Evolutionary conservation across 2,797 vertebrate genomes (phyloP).

Genomic region (Oceanodroma leucorhoa): DNA sequence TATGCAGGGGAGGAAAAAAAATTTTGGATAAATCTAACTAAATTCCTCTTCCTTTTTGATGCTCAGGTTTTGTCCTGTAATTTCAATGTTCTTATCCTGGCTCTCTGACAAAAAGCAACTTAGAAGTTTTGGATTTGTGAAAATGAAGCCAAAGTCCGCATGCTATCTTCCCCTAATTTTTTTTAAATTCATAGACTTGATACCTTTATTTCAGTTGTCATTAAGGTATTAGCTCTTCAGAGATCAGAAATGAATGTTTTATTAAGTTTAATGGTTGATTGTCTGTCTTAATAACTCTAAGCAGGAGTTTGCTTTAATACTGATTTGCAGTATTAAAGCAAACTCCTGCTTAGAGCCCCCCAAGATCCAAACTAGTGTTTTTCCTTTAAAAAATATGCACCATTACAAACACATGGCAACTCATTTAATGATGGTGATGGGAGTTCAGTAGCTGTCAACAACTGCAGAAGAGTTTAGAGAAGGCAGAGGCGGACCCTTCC

Average conservation of each 20-base stretch:
- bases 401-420: not conserved
- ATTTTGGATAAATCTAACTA: not conserved
- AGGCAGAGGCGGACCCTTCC: not conserved
- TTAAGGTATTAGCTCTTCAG: not conserved
- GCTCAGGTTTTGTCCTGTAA: not conserved
- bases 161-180: not conserved
- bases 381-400: not conserved
- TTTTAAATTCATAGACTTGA: not conserved
- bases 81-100: not conserved
- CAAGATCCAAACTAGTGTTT: not conserved
- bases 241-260: not conserved
- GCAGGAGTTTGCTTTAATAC: no score
- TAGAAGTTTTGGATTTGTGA: not conserved
- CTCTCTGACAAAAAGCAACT: not conserved
- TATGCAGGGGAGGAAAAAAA: not conserved
- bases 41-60: not conserved
- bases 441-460: not conserved
- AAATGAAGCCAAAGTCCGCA: not conserved
- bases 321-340: not conserved
- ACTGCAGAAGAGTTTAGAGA: not conserved
- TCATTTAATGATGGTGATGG: not conserved
- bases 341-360: not conserved
- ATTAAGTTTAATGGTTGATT: not conserved
- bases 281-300: not conserved
- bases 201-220: not conserved